Base-by-base conservation (phyloP, 2,113 vertebrate species). In the Accipiter virgatus region DNA sequence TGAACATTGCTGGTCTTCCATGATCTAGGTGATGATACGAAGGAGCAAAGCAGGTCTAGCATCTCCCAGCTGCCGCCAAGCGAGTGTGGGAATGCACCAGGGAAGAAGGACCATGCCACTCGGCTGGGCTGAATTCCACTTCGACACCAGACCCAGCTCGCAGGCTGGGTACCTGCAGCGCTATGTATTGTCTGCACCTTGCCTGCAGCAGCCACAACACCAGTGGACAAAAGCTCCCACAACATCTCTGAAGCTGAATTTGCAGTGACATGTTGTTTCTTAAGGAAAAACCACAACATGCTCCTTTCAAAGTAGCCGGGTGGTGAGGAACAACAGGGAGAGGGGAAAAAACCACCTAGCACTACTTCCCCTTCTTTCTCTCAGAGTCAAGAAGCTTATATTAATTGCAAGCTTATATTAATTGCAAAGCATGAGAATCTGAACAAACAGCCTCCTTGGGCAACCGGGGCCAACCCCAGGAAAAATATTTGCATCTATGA, bases 361-460 rank as follows among this genome's bases (percentile, higher is more conserved):
- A 75, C 21, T 43, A 89, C 84, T 95, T 96, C 81, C 91, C 66
- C 70, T 89, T 74, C 62, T 86, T 75, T 94, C 86, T 94, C 61
- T 93, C 89, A 0, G 65, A 63, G 27, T 12, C 78, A 59, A 93
- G 65, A 71, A 89, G 61, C 73, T 94, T 55, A 4, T 58, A 63
- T 56, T 63, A 91, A 88, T 21, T 68, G 36, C 79, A 80, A 80
- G 48, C 73, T 94, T 52, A 42, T 82, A 94, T 85, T 89, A 96
- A 93, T 68, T 95, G 87, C 84, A 94, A 97, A 96, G 96, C 91
- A 68, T 85, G 78, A 95, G 95, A 97, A 93, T 86, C 63, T 79
- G 83, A 95, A 63, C 80, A 81, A 93, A 94, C 58, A 65, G 27
- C 53, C 61, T 95, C 78, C 93, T 91, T 91, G 74, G 89, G 94